A percentile compares a stretch with the other conserved stretches of the same genome.
Conservation (phyloP, 2,113 vertebrate species). For the Microcebus tavaratra region DNA sequence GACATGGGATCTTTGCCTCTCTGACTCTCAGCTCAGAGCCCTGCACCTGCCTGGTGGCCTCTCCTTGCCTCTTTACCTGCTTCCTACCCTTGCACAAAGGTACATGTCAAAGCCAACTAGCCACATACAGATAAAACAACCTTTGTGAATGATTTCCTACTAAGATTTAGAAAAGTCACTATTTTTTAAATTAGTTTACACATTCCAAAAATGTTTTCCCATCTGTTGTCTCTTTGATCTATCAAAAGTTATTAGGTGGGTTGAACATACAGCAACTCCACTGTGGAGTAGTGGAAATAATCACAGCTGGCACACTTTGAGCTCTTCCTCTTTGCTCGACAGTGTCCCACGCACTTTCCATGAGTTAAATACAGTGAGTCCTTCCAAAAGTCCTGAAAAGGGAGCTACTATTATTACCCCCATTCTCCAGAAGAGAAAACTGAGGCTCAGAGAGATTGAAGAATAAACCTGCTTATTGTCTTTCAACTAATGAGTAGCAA, state of each 20-base stretch:
- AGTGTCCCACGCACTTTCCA: neutral
- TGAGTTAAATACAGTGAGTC: neutral
- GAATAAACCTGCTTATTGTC: neutral
- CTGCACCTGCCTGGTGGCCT: neutral
- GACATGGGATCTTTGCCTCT: neutral
- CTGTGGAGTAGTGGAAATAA: neutral
- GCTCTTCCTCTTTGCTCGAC: neutral
- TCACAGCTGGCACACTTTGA: neutral
- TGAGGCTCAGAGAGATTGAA: neutral
- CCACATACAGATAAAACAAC: neutral
- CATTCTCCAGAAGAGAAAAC: neutral
- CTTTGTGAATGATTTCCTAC: neutral
- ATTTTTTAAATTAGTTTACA: conserved; percentile 31
- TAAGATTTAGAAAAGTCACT: conserved; percentile 31
- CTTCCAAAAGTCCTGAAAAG: neutral
- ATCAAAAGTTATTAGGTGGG: conserved; percentile 4
- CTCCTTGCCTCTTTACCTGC: neutral
- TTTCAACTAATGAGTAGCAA: neutral
- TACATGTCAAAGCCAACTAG: neutral
- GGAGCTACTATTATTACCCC: neutral
- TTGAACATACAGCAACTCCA: neutral
- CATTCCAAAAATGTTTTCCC: conserved; percentile 44
- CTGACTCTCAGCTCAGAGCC: neutral
- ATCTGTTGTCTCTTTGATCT: conserved; percentile 40
- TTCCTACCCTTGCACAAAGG: neutral